phyloP scores from a whole-genome alignment of 2,113 vertebrate species.

The Chlorodrepanis virens region DNA sequence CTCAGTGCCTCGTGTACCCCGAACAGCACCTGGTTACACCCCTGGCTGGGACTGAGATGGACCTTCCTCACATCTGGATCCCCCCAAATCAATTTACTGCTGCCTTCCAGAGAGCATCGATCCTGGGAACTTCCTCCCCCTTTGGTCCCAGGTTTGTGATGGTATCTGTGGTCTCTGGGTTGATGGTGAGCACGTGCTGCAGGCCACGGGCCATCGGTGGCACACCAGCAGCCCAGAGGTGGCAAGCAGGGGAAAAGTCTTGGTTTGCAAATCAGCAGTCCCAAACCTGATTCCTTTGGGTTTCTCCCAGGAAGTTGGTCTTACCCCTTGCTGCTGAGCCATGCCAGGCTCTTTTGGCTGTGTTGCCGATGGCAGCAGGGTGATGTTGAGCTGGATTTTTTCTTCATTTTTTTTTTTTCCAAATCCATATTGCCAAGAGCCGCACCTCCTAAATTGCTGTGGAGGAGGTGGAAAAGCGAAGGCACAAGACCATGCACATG shows the following conservation, averaged over 20 bases:
- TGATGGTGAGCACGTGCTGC: fast-evolving
- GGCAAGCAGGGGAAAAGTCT: fast-evolving
- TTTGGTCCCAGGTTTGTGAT: not conserved
- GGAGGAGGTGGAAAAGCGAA: conserved; percentile 42
- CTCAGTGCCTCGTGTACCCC: fast-evolving
- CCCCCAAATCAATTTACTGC: not conserved
- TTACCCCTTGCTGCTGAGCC: not conserved
- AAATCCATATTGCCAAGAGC: not conserved
- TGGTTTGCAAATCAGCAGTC: conserved; percentile 4
- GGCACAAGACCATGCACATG: conserved; percentile 49
- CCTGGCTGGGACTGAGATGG: not conserved
- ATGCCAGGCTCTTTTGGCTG: not conserved
- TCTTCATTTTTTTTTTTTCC: not conserved
- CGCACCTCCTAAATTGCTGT: conserved; percentile 32
- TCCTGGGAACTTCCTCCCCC: not conserved
- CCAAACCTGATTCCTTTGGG: not conserved
- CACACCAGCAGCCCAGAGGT: fast-evolving
- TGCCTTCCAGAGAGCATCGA: not conserved
- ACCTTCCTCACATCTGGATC: not conserved
- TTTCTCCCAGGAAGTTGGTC: conserved; percentile 1
- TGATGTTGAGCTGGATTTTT: not conserved
- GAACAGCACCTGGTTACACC: fast-evolving
- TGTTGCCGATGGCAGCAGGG: fast-evolving
- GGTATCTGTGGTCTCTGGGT: not conserved
- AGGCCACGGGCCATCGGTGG: fast-evolving